These are phyloP conservation scores for Campoplex capitator DNA, from an alignment of 2,888 invertebrate genomes.

Conservation along the genomic window DNA sequence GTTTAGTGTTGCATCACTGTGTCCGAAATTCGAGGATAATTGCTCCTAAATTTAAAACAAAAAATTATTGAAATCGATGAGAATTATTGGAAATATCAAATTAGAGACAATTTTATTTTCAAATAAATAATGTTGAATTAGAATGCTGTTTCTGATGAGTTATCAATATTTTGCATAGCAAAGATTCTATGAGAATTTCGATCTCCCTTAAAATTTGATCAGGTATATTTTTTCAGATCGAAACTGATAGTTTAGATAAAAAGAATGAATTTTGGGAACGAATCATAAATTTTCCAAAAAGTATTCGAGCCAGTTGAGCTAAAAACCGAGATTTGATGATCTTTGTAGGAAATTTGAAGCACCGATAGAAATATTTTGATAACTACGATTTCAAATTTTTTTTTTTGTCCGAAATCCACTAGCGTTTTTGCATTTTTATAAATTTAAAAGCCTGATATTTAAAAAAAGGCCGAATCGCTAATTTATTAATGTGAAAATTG, in stretches of 20 bases:
- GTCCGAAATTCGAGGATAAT: not conserved
- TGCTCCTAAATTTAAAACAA: not conserved
- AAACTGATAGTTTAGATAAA: not conserved
- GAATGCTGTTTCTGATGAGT: not conserved
- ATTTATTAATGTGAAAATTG: not conserved
- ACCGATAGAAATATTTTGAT: not conserved
- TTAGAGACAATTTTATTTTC: not conserved
- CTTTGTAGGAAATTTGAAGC: not conserved
- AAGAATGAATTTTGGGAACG: not conserved
- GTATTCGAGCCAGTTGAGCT: not conserved
- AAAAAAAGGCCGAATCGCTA: not conserved
- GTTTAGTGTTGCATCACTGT: not conserved
- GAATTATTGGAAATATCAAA: not conserved
- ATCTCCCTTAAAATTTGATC: not conserved
- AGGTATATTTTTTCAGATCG: not conserved
- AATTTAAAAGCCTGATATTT: not conserved
- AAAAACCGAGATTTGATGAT: not conserved
- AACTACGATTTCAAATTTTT: not conserved
- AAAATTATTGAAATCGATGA: not conserved
- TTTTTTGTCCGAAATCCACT: not conserved
- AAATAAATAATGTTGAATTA: not conserved
- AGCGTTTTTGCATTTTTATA: slow-evolving; percentile 7
- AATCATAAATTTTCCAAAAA: not conserved
- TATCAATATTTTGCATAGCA: not conserved
- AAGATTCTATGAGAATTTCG: not conserved